Evolutionary conservation across 2,888 invertebrate species (phyloP), one percentile per base, ranked within the genome.

Genomic region (Harpalus rufipes): DNA sequence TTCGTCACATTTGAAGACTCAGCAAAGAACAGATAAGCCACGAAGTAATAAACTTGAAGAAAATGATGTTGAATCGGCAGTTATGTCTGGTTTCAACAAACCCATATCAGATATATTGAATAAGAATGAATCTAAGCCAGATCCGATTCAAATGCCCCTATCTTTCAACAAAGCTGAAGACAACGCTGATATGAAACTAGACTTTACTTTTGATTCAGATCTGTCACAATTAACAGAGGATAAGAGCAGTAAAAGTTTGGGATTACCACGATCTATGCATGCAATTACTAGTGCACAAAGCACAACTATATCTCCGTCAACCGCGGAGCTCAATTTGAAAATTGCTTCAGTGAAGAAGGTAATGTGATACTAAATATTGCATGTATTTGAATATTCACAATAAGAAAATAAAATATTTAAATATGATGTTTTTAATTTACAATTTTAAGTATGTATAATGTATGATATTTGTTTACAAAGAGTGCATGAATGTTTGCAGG

Each of bases 251-350:
- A 93, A 93, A 87, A 92, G 91, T 87, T 88, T 92, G 78, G 90
- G 90, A 65, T 89, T 94, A 88, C 92, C 94, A n/a, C 91, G 92
- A 84, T 92, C 93, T 0, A 94, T 95, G 87, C 93, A 94, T 86
- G 92, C 93, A 87, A 91, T 92, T 41, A 91, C 91, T 18, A 93
- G 93, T 89, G 94, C 94, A 72, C 93, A 93, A 25, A 94, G 95
- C 82, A 96, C 93, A 88, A 94, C 95, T 8, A 96, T 96, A 87
- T 95, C 95, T 10, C 95, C 95, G 16, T 94, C 96, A 86, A 96
- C 97, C 58, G 97, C 97, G 58, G 98, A 98, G 91, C 94, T 98
- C 87, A 97, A 97, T 92, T 94, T 97, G 92, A 98, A 98, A 92
- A 98, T 98, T 88, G 97, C 97, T 56, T 97, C 97, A 86, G 98